Base-by-base conservation (phyloP, 2,888 invertebrate species). In the Pollenia griseotomentosa region DNA sequence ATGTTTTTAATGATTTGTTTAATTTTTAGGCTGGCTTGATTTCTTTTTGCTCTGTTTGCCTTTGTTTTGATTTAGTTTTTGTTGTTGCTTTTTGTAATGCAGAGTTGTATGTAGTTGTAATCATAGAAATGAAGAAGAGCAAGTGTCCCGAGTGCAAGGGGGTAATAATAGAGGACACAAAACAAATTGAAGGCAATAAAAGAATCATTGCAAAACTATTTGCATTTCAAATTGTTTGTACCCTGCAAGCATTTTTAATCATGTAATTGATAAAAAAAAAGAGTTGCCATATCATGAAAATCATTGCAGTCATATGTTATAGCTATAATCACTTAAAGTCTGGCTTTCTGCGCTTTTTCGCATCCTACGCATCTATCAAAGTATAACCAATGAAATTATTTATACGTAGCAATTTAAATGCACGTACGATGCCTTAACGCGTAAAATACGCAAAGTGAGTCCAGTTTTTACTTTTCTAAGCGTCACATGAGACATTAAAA, bases 1-100 rank as follows among this genome's bases (percentile, higher is more conserved):
- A 77, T 75, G 80, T 81, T 83, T 82, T 82, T 87, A 81, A 87
- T 78, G 86, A 87, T 83, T 87, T 87, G 83, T 87, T 87, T 87
- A 87, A 77, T 80, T 75, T 83, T 75, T 75, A 86, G 80, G 80
- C 86, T 73, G 75, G 79, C 75, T 61, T 59, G 65, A 42, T 68
- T 73, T 81, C 2, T 82, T 66, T 51, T 42, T 3, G 9, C 33
- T 46, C 8, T 57, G n/a, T 74, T 74, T 65, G 63, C 55, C 16
- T 61, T 65, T 81, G 55, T 59, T 79, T 68, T 80, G 44, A 71
- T 53, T 74, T 74, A 59, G 8, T 57, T 70, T 48, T 68, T 51
- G 48, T 16, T 55, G 9, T 63, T 53, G 42, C n/a, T 55, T 57
- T 16, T 66, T 53, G 51, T 44, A 63, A 75, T 48, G 23, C 23